Evolutionary conservation across 2,797 vertebrate species (phyloP).

Genomic region (Odontamblyopus rebecca): DNA sequence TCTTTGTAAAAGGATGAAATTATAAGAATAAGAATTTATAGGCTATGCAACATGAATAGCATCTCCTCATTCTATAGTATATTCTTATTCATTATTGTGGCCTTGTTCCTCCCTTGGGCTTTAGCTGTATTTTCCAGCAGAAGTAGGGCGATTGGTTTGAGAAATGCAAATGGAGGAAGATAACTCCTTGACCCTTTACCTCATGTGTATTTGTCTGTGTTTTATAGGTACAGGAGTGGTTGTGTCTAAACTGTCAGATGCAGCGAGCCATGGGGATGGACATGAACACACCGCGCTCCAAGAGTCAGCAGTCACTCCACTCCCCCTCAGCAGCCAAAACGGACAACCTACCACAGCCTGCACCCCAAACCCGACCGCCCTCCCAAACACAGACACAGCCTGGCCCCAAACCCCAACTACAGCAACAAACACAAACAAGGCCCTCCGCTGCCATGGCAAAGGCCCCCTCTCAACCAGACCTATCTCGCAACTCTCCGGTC

Average conservation of each 20-base stretch:
- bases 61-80: background rate
- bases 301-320: conserved; percentile 96
- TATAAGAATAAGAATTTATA: background rate
- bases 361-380: conserved; percentile 49
- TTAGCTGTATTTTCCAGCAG: background rate
- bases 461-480: conserved; percentile 84
- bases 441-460: conserved; percentile 81
- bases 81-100: background rate
- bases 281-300: conserved; percentile 96
- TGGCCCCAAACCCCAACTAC: conserved; percentile 44
- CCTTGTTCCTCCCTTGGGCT: conserved; percentile 14
- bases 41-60: background rate
- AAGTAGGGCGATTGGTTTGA: background rate
- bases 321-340: conserved; percentile 89
- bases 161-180: background rate
- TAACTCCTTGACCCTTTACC: background rate
- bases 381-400: conserved; percentile 48
- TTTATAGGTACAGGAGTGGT: conserved; percentile 94
- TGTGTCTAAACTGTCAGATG: conserved; percentile 99
- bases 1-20: background rate
- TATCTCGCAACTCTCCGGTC: conserved; percentile 79
- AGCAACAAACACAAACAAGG: conserved; percentile 61
- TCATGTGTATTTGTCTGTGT: conserved; percentile 9
- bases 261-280: conserved; percentile 98
- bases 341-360: conserved; percentile 56